phyloP scores from a whole-genome alignment of 2,113 vertebrate genomes.

The Bambusicola thoracicus region DNA sequence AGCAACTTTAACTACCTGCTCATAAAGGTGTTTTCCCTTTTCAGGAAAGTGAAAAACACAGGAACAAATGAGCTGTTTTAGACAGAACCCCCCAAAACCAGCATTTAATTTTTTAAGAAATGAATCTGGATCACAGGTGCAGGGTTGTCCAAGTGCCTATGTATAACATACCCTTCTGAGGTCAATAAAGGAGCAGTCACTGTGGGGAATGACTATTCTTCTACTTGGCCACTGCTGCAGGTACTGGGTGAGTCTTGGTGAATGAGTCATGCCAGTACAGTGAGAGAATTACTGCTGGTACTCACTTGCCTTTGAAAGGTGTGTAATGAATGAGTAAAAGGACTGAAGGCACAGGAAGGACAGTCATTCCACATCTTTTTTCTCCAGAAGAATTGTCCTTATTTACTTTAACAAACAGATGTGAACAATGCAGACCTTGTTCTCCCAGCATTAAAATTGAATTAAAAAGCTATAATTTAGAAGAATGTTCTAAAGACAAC shows the following conservation, averaged over 20 bases:
- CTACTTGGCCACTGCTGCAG: neutral
- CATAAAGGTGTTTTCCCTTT: neutral
- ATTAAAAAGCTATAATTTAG: constrained; percentile 56
- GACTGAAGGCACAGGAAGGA: constrained; percentile 26
- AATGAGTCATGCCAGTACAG: neutral
- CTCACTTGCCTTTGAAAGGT: neutral
- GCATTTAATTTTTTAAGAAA: neutral
- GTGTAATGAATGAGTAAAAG: neutral
- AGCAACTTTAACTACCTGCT: neutral
- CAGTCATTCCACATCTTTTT: neutral
- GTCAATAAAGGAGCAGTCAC: neutral
- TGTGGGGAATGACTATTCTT: accelerated
- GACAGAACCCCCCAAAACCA: neutral
- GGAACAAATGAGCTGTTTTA: neutral
- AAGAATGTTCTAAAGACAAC: constrained; percentile 1
- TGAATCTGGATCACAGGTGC: neutral
- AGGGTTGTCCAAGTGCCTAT: neutral
- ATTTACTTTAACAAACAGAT: constrained; percentile 7
- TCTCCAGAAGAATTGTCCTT: neutral
- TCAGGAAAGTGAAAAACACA: neutral
- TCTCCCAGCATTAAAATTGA: constrained; percentile 36
- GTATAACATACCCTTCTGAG: neutral
- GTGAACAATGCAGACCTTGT: constrained; percentile 21
- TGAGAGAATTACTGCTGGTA: neutral
- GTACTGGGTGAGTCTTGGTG: neutral